These are phyloP conservation scores for Mizuhopecten yessoensis DNA, from an alignment of 1,140 invertebrate species.

Conservation along the genomic window DNA sequence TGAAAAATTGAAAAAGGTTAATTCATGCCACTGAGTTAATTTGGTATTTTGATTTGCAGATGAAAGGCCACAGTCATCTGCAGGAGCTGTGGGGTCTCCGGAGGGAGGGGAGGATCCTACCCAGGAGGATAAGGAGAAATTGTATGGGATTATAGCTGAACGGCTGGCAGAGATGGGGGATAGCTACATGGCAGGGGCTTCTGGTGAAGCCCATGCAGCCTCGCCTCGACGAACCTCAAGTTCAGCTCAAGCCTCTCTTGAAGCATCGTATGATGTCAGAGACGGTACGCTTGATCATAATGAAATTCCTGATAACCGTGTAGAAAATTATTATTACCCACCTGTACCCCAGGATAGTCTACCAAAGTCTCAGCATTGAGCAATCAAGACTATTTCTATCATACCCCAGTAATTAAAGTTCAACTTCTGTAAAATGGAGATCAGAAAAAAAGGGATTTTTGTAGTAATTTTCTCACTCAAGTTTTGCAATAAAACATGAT, in stretches of 20 bases:
- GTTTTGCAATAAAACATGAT: no score
- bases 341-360: no score
- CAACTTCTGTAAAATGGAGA: no score
- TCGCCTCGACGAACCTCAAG: background rate
- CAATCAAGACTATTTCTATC: no score
- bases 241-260: background rate
- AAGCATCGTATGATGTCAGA: background rate
- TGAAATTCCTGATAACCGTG: no score
- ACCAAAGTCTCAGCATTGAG: no score
- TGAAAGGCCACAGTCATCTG: background rate
- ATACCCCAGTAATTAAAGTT: no score
- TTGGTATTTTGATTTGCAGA: background rate
- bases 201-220: background rate
- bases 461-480: no score
- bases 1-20: no score
- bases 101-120: background rate
- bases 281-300: background rate
- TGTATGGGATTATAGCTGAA: constrained; percentile 67
- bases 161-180: constrained; percentile 70
- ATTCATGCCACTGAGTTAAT: background rate
- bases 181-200: constrained; percentile 50
- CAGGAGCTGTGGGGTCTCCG: background rate
- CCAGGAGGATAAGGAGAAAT: constrained; percentile 64
- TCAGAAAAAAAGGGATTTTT: no score
- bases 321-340: background rate